A percentile compares a stretch with the other conserved stretches of the same genome.
phyloP scores from a whole-genome alignment of 2,888 invertebrate species.

The Trichogramma evanescens region DNA sequence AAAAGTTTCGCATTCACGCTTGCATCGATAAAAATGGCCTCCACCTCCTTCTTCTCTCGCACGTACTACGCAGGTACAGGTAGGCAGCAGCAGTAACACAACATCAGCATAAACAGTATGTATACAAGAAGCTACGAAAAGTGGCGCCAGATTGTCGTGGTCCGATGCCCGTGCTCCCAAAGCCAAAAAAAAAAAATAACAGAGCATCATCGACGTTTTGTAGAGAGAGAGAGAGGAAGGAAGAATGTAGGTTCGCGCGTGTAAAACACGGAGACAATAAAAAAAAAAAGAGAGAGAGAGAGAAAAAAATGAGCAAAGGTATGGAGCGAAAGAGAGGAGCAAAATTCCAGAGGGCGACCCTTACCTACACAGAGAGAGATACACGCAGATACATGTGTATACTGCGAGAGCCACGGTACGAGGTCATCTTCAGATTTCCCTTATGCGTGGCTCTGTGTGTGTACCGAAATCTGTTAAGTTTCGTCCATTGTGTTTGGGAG shows the following conservation, averaged over 20 bases:
- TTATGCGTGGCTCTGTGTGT: not conserved
- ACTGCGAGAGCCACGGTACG: constrained; percentile 2
- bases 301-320: not conserved
- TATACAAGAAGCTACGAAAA: constrained; percentile 23
- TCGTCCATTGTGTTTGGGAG: not conserved
- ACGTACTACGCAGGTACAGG: too few species aligned
- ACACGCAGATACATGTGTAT: too few species aligned
- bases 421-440: constrained; percentile 20
- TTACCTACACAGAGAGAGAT: not conserved
- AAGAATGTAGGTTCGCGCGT: constrained; percentile 1
- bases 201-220: not conserved
- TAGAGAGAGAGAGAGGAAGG: not conserved
- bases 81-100: not conserved
- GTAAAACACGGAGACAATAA: constrained; percentile 1
- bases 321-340: not conserved
- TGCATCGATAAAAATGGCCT: not conserved
- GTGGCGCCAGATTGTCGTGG: constrained; percentile 43
- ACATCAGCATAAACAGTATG: constrained; percentile 12
- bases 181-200: not conserved
- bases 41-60: too few species aligned
- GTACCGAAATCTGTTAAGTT: not conserved
- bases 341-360: constrained; percentile 11
- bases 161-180: not conserved
- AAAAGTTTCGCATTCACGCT: constrained; percentile 15
- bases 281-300: not conserved